phyloP scores from a whole-genome alignment of 2,797 vertebrate species.

The Rhyacichthys aspro region DNA sequence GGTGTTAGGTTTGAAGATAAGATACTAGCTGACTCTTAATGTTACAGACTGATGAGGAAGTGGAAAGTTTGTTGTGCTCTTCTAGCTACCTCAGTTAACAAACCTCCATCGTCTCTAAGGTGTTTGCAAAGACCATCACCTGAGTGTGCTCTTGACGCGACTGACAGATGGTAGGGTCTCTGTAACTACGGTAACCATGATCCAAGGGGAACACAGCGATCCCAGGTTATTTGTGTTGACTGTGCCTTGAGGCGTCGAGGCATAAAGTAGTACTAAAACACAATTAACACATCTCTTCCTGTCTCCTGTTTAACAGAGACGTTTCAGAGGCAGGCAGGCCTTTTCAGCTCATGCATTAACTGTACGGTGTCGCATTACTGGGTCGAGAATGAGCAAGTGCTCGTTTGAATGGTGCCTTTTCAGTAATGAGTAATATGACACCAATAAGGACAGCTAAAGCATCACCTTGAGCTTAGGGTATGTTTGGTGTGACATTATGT shows the following conservation, averaged over 20 bases:
- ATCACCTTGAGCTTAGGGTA: conserved; percentile 27
- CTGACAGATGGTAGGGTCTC: conserved; percentile 36
- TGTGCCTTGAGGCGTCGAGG: conserved; percentile 14
- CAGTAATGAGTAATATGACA: conserved; percentile 32
- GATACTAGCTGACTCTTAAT: too few relatives aligned
- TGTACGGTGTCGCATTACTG: conserved; percentile 17
- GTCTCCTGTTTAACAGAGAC: background rate
- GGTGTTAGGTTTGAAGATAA: background rate
- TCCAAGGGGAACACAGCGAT: conserved; percentile 30
- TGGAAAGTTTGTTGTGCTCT: background rate
- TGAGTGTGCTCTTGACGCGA: conserved; percentile 19
- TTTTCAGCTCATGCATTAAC: conserved; percentile 6
- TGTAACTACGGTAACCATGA: conserved; percentile 46
- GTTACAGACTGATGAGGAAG: background rate
- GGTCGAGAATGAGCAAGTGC: conserved; percentile 1
- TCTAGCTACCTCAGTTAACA: too few relatives aligned
- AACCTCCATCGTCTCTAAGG: background rate
- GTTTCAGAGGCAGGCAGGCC: background rate
- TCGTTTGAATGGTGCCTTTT: conserved; percentile 7
- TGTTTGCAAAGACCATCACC: conserved; percentile 17
- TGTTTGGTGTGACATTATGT: background rate
- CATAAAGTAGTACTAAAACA: conserved; percentile 17
- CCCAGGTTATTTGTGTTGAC: conserved; percentile 35
- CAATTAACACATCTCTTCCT: conserved; percentile 7
- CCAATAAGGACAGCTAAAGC: background rate